Percentiles rank a stretch among this genome's conserved stretches.
Evolutionary conservation across 1,140 invertebrate genomes (phyloP).

Genomic region (Panagrolaimus sp.): DNA sequence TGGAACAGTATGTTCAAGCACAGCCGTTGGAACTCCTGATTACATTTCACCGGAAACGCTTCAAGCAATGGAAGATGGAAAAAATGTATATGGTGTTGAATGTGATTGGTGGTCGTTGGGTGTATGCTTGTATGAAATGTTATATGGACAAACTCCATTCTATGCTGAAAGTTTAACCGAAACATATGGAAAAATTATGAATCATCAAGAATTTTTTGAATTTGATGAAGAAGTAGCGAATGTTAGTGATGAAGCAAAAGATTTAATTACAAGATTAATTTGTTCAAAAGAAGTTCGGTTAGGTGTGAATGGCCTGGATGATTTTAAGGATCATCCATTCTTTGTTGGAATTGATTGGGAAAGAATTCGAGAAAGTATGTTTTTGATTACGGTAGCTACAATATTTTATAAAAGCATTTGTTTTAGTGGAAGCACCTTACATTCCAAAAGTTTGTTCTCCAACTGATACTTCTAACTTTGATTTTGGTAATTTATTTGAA

Average conservation of each 20-base stretch:
- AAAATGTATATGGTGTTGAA: conserved; percentile 91
- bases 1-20: conserved; percentile 88
- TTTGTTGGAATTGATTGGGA: conserved; percentile 59
- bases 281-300: conserved; percentile 84
- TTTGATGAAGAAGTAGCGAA: conserved; percentile 74
- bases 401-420: background rate
- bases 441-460: conserved; percentile 92
- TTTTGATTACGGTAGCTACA: conserved; percentile 1
- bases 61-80: conserved; percentile 90
- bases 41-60: conserved; percentile 96
- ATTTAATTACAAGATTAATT: conserved; percentile 86
- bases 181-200: conserved; percentile 99
- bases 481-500: conserved; percentile 64
- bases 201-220: conserved; percentile 92
- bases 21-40: conserved; percentile 97
- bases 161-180: conserved; percentile 98
- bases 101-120: conserved; percentile 99
- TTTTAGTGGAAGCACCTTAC: conserved; percentile 72
- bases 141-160: conserved; percentile 97
- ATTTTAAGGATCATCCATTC: conserved; percentile 71
- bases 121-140: conserved; percentile 98
- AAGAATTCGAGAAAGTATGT: conserved; percentile 46
- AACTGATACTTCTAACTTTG: conserved; percentile 98
- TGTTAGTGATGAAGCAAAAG: conserved; percentile 89
- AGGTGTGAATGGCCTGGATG: conserved; percentile 87